A percentile compares a stretch with the other conserved stretches of the same genome.
These are phyloP conservation scores for Syritta pipiens DNA, from an alignment of 2,888 invertebrate genomes.

Conservation along the genomic window DNA sequence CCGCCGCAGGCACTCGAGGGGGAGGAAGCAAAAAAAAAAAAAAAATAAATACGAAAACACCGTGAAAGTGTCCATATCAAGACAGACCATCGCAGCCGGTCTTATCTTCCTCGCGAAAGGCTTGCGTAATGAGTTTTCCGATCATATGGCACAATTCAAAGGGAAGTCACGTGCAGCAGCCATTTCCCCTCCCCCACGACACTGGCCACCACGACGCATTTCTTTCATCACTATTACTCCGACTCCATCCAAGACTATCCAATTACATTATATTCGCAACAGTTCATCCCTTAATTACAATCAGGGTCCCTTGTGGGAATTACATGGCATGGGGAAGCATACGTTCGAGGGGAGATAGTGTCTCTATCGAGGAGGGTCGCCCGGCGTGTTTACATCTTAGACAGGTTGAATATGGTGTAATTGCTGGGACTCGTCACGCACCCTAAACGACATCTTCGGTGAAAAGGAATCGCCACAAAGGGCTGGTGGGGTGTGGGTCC, in stretches of 20 bases:
- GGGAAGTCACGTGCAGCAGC: constrained; percentile 63
- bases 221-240: constrained; percentile 51
- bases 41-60: too few species aligned
- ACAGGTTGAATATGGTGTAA: constrained; percentile 68
- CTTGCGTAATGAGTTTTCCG: constrained; percentile 47
- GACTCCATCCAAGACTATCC: constrained; percentile 50
- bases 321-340: constrained; percentile 36
- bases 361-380: constrained; percentile 46
- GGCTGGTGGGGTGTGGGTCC: not conserved
- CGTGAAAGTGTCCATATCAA: constrained; percentile 43
- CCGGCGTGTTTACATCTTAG: constrained; percentile 64
- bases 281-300: constrained; percentile 69
- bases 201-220: constrained; percentile 31
- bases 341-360: constrained; percentile 5
- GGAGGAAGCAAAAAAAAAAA: too few species aligned
- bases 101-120: constrained; percentile 51
- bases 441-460: constrained; percentile 36
- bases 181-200: constrained; percentile 35
- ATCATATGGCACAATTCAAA: constrained; percentile 49
- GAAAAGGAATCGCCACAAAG: not conserved
- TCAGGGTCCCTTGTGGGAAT: constrained; percentile 56
- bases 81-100: constrained; percentile 11
- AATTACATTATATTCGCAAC: constrained; percentile 68
- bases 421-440: constrained; percentile 64
- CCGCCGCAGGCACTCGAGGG: not conserved